Percentiles rank a stretch among this genome's conserved stretches.
Evolutionary conservation across 2,888 invertebrate species (phyloP).

Genomic region (Drosophila peninsularis): DNA sequence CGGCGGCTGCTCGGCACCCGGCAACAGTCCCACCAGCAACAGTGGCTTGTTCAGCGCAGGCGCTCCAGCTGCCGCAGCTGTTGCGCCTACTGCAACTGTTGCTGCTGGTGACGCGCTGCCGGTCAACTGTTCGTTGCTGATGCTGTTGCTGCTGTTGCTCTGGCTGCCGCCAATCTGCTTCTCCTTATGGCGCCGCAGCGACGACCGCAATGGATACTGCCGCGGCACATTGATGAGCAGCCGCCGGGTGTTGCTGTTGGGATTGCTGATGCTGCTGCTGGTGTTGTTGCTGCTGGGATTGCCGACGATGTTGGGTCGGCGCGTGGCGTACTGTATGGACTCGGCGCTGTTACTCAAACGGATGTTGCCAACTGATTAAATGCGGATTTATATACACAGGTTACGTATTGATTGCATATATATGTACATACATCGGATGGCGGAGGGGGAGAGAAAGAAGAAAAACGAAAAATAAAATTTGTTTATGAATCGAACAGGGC

Average conservation of each 20-base stretch:
- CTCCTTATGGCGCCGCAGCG: slow-evolving; percentile 87
- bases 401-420: slow-evolving; percentile 13
- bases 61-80: slow-evolving; percentile 5
- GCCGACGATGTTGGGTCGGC: slow-evolving; percentile 84
- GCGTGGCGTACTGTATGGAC: slow-evolving; percentile 87
- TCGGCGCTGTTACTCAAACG: slow-evolving; percentile 88
- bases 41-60: slow-evolving; percentile 65
- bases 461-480: slow-evolving; percentile 51
- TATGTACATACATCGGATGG: slow-evolving; percentile 27
- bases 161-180: slow-evolving; percentile 84
- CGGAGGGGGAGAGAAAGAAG: slow-evolving; percentile 20
- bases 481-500: slow-evolving; percentile 34
- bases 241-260: slow-evolving; percentile 85
- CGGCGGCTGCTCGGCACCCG: slow-evolving; percentile 71
- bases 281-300: slow-evolving; percentile 51
- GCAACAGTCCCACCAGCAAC: slow-evolving; percentile 66
- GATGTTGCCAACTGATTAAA: slow-evolving; percentile 86
- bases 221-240: slow-evolving; percentile 84
- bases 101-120: slow-evolving; percentile 34
- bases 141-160: slow-evolving; percentile 68
- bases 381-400: slow-evolving; percentile 33
- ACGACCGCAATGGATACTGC: slow-evolving; percentile 86
- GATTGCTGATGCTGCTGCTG: slow-evolving; percentile 32
- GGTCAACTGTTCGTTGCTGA: slow-evolving; percentile 63
- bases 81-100: slow-evolving; percentile 16